Evolutionary conservation across 2,113 vertebrate species (phyloP).

Genomic region (Carassius carassius): DNA sequence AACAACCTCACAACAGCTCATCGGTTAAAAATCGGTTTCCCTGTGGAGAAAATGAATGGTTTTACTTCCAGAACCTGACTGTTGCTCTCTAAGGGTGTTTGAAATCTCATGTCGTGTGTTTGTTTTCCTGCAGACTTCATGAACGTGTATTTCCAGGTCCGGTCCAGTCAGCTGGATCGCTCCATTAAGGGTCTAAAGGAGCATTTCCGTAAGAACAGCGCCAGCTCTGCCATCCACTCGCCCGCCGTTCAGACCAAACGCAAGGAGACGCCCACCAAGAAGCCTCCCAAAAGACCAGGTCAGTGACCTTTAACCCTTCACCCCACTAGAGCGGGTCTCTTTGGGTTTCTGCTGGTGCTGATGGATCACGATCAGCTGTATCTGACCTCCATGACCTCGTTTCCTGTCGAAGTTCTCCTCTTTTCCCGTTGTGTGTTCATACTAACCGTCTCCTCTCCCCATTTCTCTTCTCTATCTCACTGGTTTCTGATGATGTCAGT

Average conservation of each 20-base stretch:
- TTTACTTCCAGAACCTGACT: too few relatives aligned
- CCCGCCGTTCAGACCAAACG: slow-evolving; percentile 94
- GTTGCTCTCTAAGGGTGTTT: background rate
- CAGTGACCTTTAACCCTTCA: slow-evolving; percentile 60
- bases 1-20: too few relatives aligned
- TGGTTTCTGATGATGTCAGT: slow-evolving; percentile 73
- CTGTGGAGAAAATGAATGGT: too few relatives aligned
- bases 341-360: slow-evolving; percentile 11
- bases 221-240: slow-evolving; percentile 88
- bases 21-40: too few relatives aligned
- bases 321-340: background rate
- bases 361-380: slow-evolving; percentile 25
- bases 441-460: slow-evolving; percentile 66
- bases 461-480: slow-evolving; percentile 66
- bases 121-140: slow-evolving; percentile 86
- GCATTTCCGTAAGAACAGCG: slow-evolving; percentile 94
- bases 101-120: background rate
- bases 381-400: background rate
- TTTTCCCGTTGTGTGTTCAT: slow-evolving; percentile 47
- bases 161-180: slow-evolving; percentile 92
- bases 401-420: slow-evolving; percentile 14
- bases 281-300: slow-evolving; percentile 92
- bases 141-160: slow-evolving; percentile 97
- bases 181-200: slow-evolving; percentile 95
- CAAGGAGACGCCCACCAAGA: slow-evolving; percentile 97